Evolutionary conservation across 2,888 invertebrate genomes (phyloP).

Genomic region (Stenodema calcarata): DNA sequence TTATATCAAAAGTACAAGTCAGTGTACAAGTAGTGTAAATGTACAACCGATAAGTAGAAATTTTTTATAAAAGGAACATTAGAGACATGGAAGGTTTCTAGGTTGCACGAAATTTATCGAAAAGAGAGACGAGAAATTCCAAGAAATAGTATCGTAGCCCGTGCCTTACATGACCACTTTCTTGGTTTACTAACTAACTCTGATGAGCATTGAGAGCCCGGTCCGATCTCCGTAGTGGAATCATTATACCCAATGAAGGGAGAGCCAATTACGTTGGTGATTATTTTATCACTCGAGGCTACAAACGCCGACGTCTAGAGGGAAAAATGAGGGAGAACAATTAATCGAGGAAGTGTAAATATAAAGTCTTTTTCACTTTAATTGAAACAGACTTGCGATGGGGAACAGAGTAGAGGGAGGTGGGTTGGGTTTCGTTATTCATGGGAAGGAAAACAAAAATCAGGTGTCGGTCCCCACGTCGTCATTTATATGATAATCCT

Average conservation of each 20-base stretch:
- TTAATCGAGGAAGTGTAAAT: conserved; percentile 44
- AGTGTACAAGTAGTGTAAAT: too few species aligned
- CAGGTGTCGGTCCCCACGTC: conserved; percentile 29
- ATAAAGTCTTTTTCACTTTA: conserved; percentile 40
- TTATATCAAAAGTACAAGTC: too few species aligned
- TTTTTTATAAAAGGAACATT: too few species aligned
- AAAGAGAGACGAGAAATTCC: too few species aligned
- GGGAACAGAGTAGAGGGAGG: not conserved
- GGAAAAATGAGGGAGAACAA: conserved; percentile 12
- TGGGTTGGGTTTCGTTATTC: conserved; percentile 26
- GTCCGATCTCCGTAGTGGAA: not conserved
- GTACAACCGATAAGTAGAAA: too few species aligned
- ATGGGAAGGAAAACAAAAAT: conserved; percentile 39
- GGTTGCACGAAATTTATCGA: too few species aligned
- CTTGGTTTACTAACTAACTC: not conserved
- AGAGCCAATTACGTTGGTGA: not conserved
- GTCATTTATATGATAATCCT: conserved; percentile 45
- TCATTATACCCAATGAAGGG: not conserved
- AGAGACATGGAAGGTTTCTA: too few species aligned
- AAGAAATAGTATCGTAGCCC: not conserved
- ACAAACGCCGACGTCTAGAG: not conserved
- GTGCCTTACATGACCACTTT: not conserved
- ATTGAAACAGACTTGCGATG: conserved; percentile 26
- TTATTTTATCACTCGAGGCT: conserved; percentile 40
- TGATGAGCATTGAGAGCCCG: not conserved